Evolutionary conservation across 2,113 vertebrate species (phyloP), one percentile per base, ranked within the genome.

Genomic region (Eleginops maclovinus): DNA sequence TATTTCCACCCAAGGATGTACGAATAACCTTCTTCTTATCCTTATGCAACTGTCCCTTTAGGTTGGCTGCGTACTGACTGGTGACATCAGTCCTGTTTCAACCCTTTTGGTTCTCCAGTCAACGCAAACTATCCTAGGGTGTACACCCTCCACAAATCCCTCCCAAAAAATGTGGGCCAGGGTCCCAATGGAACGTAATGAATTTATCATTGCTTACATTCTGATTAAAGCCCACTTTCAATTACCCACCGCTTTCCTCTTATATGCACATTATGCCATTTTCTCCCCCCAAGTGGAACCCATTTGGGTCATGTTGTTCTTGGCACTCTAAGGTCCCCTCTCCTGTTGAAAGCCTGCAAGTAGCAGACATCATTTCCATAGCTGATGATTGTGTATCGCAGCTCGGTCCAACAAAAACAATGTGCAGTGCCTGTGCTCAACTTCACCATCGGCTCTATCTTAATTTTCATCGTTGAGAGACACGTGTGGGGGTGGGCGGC

Each of bases 291-390:
- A 71, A 82, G 81, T 78, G 81, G 60, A 88, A 76, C 83, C 59
- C 75, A 65, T 89, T 69, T 9, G 24, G 85, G 84, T 94, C 93
- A 89, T 93, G 95, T 96, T 96, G 94, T 85, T 94, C 79, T 96
- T 96, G 95, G 96, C 94, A 92, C 78, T 24, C 24, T 13, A 80
- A 73, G 2, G 55, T 69, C 72, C 31, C 83, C 84, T 68, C 70
- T 87, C 68, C 49, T 56, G 77, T 77, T 75, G 49, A 86, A 87
- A 72, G 66, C 56, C 90, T 88, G 91, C 69, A 74, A 87, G 81
- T 73, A 88, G 86, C 87, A 91, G 84, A 91, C 93, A 90, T 93
- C 75, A 89, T 92, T 95, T 94, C 84, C 90, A 86, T 79, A 88
- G 79, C 82, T 82, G 85, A 90, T 90, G 94, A 83, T 5, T 72